phyloP scores from a whole-genome alignment of 2,797 vertebrate species.

The Helicolenus hilgendorfi region DNA sequence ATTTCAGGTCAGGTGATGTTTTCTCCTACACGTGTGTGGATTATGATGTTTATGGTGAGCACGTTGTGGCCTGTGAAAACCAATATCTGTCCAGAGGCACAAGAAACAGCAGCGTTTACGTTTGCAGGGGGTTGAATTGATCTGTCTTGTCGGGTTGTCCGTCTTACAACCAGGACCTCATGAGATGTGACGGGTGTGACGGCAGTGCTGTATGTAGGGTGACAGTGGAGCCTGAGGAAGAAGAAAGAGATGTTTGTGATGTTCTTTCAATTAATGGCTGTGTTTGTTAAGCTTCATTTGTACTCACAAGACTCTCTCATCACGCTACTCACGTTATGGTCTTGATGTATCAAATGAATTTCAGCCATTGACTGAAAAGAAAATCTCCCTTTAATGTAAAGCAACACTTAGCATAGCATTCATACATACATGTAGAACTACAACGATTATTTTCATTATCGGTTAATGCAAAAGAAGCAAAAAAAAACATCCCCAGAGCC shows the following conservation, averaged over 20 bases:
- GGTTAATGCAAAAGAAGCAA: not conserved
- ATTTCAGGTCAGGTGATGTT: constrained; percentile 22
- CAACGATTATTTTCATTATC: not conserved
- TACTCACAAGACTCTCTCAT: not conserved
- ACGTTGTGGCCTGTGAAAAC: constrained; percentile 7
- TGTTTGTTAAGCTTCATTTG: constrained; percentile 2
- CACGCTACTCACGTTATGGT: not conserved
- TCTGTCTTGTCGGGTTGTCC: constrained; percentile 3
- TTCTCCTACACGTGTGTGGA: not conserved
- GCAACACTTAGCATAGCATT: not conserved
- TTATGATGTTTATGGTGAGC: constrained; percentile 40
- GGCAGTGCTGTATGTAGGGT: not conserved
- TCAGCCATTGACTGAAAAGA: not conserved
- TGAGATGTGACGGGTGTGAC: constrained; percentile 3
- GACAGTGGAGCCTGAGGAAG: not conserved
- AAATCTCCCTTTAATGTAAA: not conserved
- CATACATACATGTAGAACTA: not conserved
- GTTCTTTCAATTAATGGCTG: not conserved
- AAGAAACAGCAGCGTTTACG: constrained; percentile 26
- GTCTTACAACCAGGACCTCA: constrained; percentile 20
- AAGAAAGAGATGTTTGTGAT: not conserved
- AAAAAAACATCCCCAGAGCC: not conserved
- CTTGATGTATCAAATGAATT: not conserved
- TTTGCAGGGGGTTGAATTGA: constrained; percentile 49
- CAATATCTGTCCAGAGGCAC: not conserved